These are phyloP conservation scores for Tachyglossus aculeatus DNA, from an alignment of 2,797 vertebrate species.

Conservation along the genomic window DNA sequence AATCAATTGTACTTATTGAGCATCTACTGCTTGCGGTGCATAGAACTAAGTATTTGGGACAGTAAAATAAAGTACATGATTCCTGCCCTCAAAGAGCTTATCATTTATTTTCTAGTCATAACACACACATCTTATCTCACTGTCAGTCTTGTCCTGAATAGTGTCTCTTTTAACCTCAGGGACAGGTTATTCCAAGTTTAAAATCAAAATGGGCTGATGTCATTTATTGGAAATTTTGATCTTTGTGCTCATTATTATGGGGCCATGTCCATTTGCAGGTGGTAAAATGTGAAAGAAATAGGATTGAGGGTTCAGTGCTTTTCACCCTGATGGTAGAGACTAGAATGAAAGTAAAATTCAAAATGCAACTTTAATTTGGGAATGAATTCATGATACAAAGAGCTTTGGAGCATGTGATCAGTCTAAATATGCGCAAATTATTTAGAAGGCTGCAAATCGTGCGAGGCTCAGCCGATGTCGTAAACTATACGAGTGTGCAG, in stretches of 20 bases:
- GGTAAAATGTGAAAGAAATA: too few relatives aligned
- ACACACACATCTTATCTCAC: too few relatives aligned
- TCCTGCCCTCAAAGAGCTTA: too few relatives aligned
- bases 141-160: too few relatives aligned
- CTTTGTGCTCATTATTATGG: not conserved
- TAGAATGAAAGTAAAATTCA: constrained; percentile 24
- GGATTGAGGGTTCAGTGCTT: not conserved
- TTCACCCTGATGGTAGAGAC: not conserved
- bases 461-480: not conserved
- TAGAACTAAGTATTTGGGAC: too few relatives aligned
- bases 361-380: constrained; percentile 6
- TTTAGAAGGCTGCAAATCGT: constrained; percentile 27
- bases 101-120: too few relatives aligned
- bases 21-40: too few relatives aligned
- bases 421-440: constrained; percentile 9
- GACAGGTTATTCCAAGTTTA: too few relatives aligned
- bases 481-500: not conserved
- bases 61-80: too few relatives aligned
- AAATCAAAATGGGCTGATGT: not conserved
- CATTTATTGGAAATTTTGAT: not conserved
- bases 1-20: too few relatives aligned
- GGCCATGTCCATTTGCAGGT: not conserved
- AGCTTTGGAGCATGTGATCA: not conserved
- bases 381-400: not conserved
- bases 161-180: too few relatives aligned